Base-by-base conservation (phyloP, 1,140 invertebrate species). In the Drosophila pachea region DNA sequence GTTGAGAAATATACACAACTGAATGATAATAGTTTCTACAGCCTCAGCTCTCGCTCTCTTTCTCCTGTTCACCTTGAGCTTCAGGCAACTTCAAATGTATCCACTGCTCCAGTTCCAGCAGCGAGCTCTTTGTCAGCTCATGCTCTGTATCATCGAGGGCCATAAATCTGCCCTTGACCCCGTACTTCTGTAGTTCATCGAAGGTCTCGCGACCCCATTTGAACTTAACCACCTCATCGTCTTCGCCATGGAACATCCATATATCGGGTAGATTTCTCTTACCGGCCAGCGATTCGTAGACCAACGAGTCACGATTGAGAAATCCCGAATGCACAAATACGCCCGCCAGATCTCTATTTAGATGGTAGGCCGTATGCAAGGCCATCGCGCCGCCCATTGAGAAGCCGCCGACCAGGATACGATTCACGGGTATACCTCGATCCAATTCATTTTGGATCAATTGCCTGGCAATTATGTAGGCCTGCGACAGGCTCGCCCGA, bases 381-480 rank as follows among this genome's bases (percentile, higher is more conserved):
- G 68, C 68, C 48, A 70, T 29, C 1, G 62, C 55, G 0, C 68
- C 68, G n/a, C 68, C 68, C 53, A 53, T 58, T 1, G 68, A 70
- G 12, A 53, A 70, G 2, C 68, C 68, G 6, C 68, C 68, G 7
- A 70, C 62, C 53, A 70, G 47, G 5, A 71, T 71, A 16, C 68
- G 68, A 5, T 55, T 9, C 7, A 12, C 4, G 0, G 56, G n/a
- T 4, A 71, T 54, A 0, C 56, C 68, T 0, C 5, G 8, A 5
- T 58, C 48, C 11, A 50, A 11, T 35, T 60, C 29, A 0, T 36
- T 8, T 2, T 14, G 31, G 5, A 71, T 42, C 1, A 71, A 33
- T 4, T 5, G 9, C 0, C 48, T 49, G 0, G 47, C 56, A 14
- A 71, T 48, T 5, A 35, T 12, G 14, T 71, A 55, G 11, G 40